Evolutionary conservation across 2,888 invertebrate genomes (phyloP).

Genomic region (Scaptomyza reducta): DNA sequence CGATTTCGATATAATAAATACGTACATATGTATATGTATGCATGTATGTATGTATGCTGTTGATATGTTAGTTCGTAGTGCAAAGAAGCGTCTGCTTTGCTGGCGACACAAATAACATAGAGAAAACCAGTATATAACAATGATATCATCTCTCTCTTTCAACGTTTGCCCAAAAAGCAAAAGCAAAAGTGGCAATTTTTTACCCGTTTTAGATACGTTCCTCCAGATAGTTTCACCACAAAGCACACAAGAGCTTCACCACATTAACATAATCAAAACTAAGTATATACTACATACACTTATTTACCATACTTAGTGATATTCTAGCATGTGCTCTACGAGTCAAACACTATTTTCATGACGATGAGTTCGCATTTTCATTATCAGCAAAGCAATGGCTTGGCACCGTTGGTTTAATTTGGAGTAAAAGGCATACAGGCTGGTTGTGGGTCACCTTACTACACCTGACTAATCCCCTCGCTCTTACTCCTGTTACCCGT

Average conservation of each 20-base stretch:
- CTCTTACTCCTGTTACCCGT: background rate
- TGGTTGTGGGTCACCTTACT: slow-evolving; percentile 17
- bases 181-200: slow-evolving; percentile 34
- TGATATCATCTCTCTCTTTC: slow-evolving; percentile 61
- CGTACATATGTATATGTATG: slow-evolving; percentile 1
- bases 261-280: slow-evolving; percentile 6
- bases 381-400: slow-evolving; percentile 33
- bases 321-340: slow-evolving; percentile 13
- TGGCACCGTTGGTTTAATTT: slow-evolving; percentile 12
- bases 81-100: slow-evolving; percentile 23
- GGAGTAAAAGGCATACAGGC: slow-evolving; percentile 9
- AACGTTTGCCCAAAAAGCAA: slow-evolving; percentile 10
- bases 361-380: slow-evolving; percentile 43
- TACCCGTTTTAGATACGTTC: slow-evolving; percentile 19
- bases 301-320: background rate
- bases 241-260: slow-evolving; percentile 4
- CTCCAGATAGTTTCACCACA: slow-evolving; percentile 15
- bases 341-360: slow-evolving; percentile 23
- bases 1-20: slow-evolving; percentile 33
- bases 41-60: slow-evolving; percentile 2
- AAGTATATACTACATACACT: background rate
- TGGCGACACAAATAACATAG: slow-evolving; percentile 27
- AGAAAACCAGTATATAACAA: slow-evolving; percentile 53
- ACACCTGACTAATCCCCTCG: no score
- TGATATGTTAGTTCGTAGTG: background rate